phyloP scores from a whole-genome alignment of 2,113 vertebrate species.

The Rhinopomastus cyanomelas region DNA sequence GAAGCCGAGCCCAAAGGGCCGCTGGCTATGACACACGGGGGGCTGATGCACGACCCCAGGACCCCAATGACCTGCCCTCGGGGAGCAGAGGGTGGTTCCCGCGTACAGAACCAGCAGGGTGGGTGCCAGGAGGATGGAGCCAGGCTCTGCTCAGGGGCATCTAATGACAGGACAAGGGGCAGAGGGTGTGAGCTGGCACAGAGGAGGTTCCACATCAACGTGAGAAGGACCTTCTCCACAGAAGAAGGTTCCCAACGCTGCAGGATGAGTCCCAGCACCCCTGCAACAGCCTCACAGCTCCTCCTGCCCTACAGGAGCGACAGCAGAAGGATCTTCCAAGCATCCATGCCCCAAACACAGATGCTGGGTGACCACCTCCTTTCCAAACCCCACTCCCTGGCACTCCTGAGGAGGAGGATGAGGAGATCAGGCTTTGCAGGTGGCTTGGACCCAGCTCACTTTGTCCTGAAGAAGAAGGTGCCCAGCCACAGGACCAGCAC shows the following conservation, averaged over 20 bases:
- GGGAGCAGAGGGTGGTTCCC: neutral
- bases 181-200: too few relatives aligned
- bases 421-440: neutral
- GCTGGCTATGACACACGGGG: neutral
- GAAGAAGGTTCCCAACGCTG: neutral
- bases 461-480: neutral
- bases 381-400: neutral
- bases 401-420: neutral
- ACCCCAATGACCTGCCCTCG: neutral
- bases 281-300: neutral
- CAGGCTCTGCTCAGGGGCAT: too few relatives aligned
- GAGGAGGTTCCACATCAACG: too few relatives aligned
- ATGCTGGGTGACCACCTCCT: neutral
- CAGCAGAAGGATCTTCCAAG: neutral
- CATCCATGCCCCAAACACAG: neutral
- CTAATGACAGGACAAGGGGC: too few relatives aligned
- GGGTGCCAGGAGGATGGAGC: too few relatives aligned
- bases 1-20: rapidly evolving
- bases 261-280: neutral
- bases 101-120: too few relatives aligned
- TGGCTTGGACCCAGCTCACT: neutral
- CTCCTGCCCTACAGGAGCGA: rapidly evolving
- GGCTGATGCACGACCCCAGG: rapidly evolving
- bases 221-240: too few relatives aligned
- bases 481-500: neutral